phyloP scores from a whole-genome alignment of 2,797 vertebrate genomes.

The Gouania willdenowi region DNA sequence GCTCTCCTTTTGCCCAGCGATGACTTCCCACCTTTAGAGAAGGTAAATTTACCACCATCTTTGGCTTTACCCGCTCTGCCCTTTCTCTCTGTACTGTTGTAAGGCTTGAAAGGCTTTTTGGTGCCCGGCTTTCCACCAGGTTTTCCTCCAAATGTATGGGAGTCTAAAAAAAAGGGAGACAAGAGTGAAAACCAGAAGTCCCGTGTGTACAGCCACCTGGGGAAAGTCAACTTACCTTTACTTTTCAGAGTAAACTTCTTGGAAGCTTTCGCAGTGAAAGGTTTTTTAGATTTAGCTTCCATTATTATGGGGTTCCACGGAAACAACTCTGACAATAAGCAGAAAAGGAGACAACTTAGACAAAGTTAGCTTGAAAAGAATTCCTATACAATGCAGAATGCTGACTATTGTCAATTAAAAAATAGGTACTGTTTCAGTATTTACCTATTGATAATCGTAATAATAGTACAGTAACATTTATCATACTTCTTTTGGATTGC shows the following conservation, averaged over 20 bases:
- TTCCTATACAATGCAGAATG: too few species aligned
- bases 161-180: conserved; percentile 33
- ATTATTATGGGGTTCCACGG: conserved; percentile 36
- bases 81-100: conserved; percentile 45
- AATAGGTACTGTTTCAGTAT: too few species aligned
- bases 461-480: too few species aligned
- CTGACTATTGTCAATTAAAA: too few species aligned
- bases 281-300: conserved; percentile 68
- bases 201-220: too few species aligned
- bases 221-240: too few species aligned
- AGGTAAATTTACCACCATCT: conserved; percentile 32
- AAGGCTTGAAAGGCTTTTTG: conserved; percentile 55
- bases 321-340: neutral
- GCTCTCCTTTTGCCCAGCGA: conserved; percentile 60
- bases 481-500: too few species aligned
- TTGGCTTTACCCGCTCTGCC: conserved; percentile 26
- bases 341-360: neutral
- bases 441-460: too few species aligned
- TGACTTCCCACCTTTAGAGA: conserved; percentile 38
- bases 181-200: fast-evolving
- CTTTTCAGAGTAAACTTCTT: conserved; percentile 62
- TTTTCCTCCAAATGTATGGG: conserved; percentile 53
- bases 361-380: too few species aligned
- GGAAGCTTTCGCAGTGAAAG: conserved; percentile 51
- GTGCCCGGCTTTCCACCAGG: conserved; percentile 30